These are phyloP conservation scores for Channa argus DNA, from an alignment of 2,113 vertebrate species.

Conservation along the genomic window DNA sequence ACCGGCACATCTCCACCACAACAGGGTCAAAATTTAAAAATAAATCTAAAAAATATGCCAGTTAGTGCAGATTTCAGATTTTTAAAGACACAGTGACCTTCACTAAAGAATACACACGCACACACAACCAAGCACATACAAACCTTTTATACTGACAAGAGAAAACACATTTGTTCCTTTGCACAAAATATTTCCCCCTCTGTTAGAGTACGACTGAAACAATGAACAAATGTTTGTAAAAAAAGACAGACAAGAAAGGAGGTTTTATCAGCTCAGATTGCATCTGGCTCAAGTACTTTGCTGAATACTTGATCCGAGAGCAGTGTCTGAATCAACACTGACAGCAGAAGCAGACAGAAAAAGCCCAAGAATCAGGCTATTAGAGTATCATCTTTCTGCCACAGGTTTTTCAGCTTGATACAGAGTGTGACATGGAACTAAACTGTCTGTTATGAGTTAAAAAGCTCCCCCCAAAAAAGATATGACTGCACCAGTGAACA, in stretches of 20 bases:
- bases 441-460: background rate
- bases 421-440: conserved; percentile 6
- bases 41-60: too few relatives aligned
- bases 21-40: background rate
- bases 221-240: background rate
- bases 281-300: conserved; percentile 10
- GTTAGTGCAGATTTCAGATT: too few relatives aligned
- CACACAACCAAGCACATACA: too few relatives aligned
- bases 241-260: background rate
- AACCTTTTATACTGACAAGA: too few relatives aligned
- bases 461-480: background rate
- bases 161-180: background rate
- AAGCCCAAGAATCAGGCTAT: conserved; percentile 8
- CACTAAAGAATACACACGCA: background rate
- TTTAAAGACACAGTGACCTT: background rate
- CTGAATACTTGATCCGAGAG: conserved; percentile 42
- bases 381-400: conserved; percentile 19
- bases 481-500: background rate
- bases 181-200: background rate
- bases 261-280: conserved; percentile 32
- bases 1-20: background rate
- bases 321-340: conserved; percentile 19
- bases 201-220: background rate
- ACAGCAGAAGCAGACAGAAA: conserved; percentile 15
- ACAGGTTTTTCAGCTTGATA: background rate